Percentiles rank a stretch among this genome's conserved stretches.
phyloP scores from a whole-genome alignment of 2,888 invertebrate genomes.

The Argyra leucocephala region DNA sequence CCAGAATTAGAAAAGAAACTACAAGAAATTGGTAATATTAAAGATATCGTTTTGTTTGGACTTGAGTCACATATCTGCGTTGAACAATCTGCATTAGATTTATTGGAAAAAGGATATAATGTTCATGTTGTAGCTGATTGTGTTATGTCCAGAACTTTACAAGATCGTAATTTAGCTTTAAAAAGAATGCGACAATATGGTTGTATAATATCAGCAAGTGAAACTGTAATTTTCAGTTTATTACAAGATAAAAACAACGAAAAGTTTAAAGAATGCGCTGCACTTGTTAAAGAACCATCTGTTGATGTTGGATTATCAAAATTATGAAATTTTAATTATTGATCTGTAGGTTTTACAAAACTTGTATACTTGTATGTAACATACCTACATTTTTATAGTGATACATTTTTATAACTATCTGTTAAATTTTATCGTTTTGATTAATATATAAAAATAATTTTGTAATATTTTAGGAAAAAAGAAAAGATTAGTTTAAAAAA shows the following conservation, averaged over 20 bases:
- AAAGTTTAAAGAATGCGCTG: slow-evolving; percentile 60
- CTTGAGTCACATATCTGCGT: slow-evolving; percentile 69
- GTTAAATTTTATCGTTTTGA: no score
- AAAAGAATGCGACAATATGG: slow-evolving; percentile 66
- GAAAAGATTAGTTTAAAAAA: no score
- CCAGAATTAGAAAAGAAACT: slow-evolving; percentile 53
- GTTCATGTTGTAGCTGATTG: slow-evolving; percentile 73
- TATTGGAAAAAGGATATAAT: slow-evolving; percentile 47
- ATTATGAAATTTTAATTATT: no score
- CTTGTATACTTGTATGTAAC: no score
- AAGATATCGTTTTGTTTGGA: slow-evolving; percentile 55
- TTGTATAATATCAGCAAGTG: slow-evolving; percentile 68
- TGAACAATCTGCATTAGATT: slow-evolving; percentile 68
- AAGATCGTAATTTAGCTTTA: slow-evolving; percentile 57
- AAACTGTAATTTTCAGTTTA: slow-evolving; percentile 68
- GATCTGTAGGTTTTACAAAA: no score
- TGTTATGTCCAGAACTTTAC: slow-evolving; percentile 60
- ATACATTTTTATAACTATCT: no score
- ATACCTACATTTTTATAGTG: no score
- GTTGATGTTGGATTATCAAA: slow-evolving; percentile 24
- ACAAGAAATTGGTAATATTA: slow-evolving; percentile 42
- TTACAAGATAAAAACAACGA: slow-evolving; percentile 63
- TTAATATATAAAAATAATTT: no score
- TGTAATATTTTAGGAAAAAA: no score
- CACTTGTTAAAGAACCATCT: slow-evolving; percentile 48